Conservation (phyloP, 2,113 vertebrate species). For the Pygoscelis adeliae region DNA sequence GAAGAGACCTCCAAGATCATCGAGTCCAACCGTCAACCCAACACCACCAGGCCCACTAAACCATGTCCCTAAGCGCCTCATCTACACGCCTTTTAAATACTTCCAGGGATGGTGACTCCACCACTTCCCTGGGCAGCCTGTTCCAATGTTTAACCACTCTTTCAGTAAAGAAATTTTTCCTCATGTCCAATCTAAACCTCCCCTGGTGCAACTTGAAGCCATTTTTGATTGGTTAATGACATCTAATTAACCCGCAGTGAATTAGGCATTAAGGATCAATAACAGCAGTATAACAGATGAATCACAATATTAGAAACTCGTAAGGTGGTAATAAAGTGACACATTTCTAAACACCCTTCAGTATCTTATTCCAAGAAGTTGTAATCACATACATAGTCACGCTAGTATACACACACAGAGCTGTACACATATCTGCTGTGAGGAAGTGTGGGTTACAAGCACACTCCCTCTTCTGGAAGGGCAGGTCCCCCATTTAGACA, state of each 20-base stretch:
- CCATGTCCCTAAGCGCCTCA: no score
- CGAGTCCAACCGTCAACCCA: no score
- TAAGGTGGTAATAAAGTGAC: not conserved
- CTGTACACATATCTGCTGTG: not conserved
- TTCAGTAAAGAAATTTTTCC: no score
- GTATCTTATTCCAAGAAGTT: not conserved
- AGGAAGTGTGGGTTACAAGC: not conserved
- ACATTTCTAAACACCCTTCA: not conserved
- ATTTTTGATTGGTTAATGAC: not conserved
- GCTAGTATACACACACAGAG: not conserved
- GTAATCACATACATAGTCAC: fast-evolving
- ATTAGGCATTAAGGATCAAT: not conserved
- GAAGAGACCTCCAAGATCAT: no score
- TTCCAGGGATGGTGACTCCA: no score
- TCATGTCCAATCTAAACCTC: no score
- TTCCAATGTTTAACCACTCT: no score
- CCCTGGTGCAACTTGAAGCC: no score
- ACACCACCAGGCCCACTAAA: no score
- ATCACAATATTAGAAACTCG: not conserved
- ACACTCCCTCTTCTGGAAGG: not conserved
- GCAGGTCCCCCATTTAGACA: not conserved
- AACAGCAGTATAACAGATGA: not conserved
- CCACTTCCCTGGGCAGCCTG: no score
- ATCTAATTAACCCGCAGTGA: not conserved
- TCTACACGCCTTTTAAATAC: no score